Evolutionary conservation across 2,113 vertebrate genomes (phyloP).

Genomic region (zebrafish (Danio rerio)): DNA sequence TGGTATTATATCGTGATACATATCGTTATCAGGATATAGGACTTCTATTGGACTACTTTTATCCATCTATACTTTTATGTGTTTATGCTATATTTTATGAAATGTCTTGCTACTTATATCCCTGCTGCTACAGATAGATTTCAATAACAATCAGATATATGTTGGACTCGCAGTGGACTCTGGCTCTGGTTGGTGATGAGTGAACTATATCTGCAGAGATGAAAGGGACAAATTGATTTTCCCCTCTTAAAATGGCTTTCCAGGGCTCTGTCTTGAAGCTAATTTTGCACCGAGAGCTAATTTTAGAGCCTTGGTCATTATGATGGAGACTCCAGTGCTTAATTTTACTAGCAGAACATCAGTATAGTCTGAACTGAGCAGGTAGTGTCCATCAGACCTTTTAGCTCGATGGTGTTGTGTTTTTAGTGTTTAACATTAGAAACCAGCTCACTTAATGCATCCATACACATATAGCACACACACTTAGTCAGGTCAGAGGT

Average conservation of each 20-base stretch:
- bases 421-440: background rate
- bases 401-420: background rate
- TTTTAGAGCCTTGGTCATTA: background rate
- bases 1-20: too few relatives aligned
- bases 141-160: background rate
- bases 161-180: background rate
- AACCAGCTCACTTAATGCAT: too few relatives aligned
- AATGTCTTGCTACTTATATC: too few relatives aligned
- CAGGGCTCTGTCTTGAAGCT: conserved; percentile 7
- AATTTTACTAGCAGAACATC: conserved; percentile 43
- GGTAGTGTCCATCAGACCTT: background rate
- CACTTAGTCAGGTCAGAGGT: background rate
- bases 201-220: conserved; percentile 16
- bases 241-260: conserved; percentile 37
- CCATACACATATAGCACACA: too few relatives aligned
- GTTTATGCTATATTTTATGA: too few relatives aligned
- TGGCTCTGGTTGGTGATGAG: background rate
- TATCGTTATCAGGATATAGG: too few relatives aligned
- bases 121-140: background rate
- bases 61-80: too few relatives aligned
- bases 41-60: too few relatives aligned
- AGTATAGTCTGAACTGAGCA: too few relatives aligned
- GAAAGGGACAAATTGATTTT: conserved; percentile 52
- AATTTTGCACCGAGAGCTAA: conserved; percentile 37
- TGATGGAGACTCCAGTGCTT: background rate